phyloP scores from a whole-genome alignment of 2,113 vertebrate species.

The Himantopus leucocephalus region DNA sequence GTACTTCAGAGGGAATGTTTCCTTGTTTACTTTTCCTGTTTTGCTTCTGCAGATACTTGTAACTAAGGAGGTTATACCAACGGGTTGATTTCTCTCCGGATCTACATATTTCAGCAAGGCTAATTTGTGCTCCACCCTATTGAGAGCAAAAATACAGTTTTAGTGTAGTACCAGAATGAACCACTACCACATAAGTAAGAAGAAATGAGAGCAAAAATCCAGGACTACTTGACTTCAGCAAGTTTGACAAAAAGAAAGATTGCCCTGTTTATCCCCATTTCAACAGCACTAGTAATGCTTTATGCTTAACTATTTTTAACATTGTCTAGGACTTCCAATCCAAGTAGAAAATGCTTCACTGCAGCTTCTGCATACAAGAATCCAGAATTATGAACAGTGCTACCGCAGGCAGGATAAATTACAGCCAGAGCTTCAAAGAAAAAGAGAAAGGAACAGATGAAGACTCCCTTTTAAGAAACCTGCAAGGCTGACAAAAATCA shows the following conservation, averaged over 20 bases:
- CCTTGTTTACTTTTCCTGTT: conserved; percentile 69
- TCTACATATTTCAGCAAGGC: conserved; percentile 86
- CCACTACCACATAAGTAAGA: neutral
- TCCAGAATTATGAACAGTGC: neutral
- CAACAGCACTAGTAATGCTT: neutral
- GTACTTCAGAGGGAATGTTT: conserved; percentile 29
- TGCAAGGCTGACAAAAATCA: neutral
- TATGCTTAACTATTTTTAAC: neutral
- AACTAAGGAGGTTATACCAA: conserved; percentile 94
- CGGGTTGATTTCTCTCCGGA: conserved; percentile 83
- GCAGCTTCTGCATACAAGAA: neutral
- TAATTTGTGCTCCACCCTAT: conserved; percentile 94
- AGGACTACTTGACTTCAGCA: neutral
- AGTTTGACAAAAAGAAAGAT: neutral
- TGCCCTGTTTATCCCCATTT: neutral
- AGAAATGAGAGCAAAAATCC: neutral
- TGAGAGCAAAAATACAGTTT: neutral
- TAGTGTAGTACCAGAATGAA: neutral
- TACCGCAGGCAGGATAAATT: conserved; percentile 45
- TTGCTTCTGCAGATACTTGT: conserved; percentile 80
- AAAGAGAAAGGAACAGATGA: conserved; percentile 44
- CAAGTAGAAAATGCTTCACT: neutral
- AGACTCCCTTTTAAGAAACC: neutral
- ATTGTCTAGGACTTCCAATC: neutral
- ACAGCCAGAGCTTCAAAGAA: conserved; percentile 34